Conservation (phyloP, 2,888 invertebrate species). For the Lysandra bellargus region DNA sequence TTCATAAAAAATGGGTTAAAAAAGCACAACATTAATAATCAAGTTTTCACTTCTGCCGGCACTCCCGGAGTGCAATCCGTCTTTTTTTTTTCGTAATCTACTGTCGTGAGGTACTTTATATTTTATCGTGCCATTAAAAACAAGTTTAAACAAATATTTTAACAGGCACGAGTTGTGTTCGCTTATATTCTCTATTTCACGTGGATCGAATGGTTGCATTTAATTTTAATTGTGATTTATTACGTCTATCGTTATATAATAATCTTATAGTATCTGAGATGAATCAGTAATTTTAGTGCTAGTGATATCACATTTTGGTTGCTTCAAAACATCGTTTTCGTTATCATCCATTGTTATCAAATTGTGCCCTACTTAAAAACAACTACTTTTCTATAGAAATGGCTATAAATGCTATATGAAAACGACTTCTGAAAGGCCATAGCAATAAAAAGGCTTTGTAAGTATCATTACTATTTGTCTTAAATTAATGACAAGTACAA, state of each 20-base stretch:
- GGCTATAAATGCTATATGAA: no score
- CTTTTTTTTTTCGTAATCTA: not conserved
- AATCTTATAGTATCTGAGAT: not conserved
- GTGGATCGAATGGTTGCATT: not conserved
- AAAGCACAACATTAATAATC: no score
- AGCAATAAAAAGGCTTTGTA: no score
- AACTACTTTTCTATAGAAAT: no score
- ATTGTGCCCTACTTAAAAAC: not conserved
- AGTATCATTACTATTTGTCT: no score
- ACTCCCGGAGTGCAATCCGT: no score
- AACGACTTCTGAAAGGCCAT: no score
- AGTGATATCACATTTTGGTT: not conserved
- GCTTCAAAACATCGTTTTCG: not conserved
- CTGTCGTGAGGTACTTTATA: not conserved
- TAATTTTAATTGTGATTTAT: not conserved
- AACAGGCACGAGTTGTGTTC: not conserved
- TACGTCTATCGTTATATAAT: not conserved
- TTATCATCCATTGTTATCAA: not conserved
- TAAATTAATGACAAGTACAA: no score
- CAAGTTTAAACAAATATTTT: not conserved
- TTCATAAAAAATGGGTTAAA: no score
- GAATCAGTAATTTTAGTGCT: not conserved
- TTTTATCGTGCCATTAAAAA: not conserved
- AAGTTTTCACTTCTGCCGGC: no score
- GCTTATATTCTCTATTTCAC: not conserved